These are phyloP conservation scores for Alcis repandata DNA, from an alignment of 2,888 invertebrate species.

Conservation along the genomic window DNA sequence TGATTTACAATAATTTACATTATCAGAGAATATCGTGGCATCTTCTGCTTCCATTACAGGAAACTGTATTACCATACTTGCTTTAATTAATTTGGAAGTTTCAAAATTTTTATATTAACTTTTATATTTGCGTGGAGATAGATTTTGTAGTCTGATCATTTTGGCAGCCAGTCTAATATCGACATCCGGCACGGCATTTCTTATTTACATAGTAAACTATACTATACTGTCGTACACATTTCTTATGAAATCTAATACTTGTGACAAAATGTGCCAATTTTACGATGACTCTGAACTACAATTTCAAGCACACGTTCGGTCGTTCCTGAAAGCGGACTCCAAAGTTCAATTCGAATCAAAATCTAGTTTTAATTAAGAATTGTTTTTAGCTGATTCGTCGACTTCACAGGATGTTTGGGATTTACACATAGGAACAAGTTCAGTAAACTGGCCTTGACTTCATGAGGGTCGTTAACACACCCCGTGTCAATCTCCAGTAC, in stretches of 20 bases:
- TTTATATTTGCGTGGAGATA: no score
- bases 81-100: not conserved
- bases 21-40: not conserved
- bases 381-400: not conserved
- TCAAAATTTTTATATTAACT: no score
- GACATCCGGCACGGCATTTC: no score
- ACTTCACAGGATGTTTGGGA: not conserved
- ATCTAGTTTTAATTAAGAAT: not conserved
- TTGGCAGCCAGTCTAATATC: no score
- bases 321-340: no score
- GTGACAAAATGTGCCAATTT: not conserved
- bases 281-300: not conserved
- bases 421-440: slow-evolving; percentile 3
- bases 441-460: slow-evolving; percentile 15
- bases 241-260: not conserved
- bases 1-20: slow-evolving; percentile 12
- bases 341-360: not conserved
- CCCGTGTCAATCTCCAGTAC: slow-evolving; percentile 41
- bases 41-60: slow-evolving; percentile 7
- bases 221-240: no score
- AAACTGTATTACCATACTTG: slow-evolving; percentile 1
- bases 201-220: no score
- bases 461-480: slow-evolving; percentile 41
- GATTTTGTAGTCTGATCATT: no score
- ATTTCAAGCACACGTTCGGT: no score